Conservation (phyloP, 2,888 invertebrate species). For the Brachynemurus nebulosus region DNA sequence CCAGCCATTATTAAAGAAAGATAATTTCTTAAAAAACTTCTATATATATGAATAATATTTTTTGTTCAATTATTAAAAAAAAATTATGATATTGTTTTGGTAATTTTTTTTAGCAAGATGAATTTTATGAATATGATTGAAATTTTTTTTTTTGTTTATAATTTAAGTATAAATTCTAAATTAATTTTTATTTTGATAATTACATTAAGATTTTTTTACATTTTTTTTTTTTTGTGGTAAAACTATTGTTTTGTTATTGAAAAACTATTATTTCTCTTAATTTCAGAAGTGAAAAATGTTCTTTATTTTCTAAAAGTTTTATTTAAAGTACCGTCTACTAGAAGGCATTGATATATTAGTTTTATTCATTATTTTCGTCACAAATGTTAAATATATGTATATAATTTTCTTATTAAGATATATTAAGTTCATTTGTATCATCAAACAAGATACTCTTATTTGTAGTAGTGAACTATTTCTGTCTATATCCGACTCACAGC, state of each 20-base stretch:
- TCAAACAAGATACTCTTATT: not conserved
- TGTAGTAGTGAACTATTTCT: not conserved
- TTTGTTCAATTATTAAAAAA: no score
- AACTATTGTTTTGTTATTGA: not conserved
- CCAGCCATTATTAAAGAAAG: no score
- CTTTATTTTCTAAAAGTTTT: not conserved
- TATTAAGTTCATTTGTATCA: not conserved
- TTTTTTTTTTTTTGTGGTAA: not conserved
- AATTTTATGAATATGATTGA: no score
- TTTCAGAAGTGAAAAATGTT: not conserved
- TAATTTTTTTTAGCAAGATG: no score
- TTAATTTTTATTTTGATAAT: not conserved
- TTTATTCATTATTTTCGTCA: conserved; percentile 3
- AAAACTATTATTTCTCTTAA: not conserved
- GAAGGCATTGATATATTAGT: conserved; percentile 6
- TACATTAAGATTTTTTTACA: not conserved
- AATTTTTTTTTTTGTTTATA: not conserved
- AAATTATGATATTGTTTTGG: no score
- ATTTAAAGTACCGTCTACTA: conserved; percentile 2
- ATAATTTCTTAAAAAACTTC: no score
- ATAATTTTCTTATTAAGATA: not conserved
- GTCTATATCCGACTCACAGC: conserved; percentile 6
- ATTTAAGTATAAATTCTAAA: not conserved
- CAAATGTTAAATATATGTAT: conserved; percentile 3
- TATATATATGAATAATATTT: no score